phyloP scores from a whole-genome alignment of 2,113 vertebrate species.

The Poeciliopsis turrubarensis region DNA sequence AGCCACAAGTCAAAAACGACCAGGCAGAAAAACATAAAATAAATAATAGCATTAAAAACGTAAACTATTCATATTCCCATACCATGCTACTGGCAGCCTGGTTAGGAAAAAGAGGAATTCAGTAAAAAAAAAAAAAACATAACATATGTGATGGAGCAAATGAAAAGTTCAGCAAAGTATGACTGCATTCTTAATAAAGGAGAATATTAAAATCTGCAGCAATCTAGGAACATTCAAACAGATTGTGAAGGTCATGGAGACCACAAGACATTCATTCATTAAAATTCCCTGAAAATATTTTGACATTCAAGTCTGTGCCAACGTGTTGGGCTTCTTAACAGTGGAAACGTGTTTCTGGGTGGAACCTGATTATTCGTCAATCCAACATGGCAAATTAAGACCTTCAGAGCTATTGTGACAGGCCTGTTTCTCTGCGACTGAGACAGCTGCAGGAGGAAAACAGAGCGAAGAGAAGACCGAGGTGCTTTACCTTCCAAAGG shows the following conservation, averaged over 20 bases:
- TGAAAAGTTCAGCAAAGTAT: too few species aligned
- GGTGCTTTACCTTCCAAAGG: slow-evolving; percentile 96
- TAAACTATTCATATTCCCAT: too few species aligned
- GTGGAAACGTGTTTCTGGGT: not conserved
- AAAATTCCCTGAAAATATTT: not conserved
- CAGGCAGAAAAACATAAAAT: too few species aligned
- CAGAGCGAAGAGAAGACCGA: slow-evolving; percentile 51
- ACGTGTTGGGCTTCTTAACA: not conserved
- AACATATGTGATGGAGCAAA: too few species aligned
- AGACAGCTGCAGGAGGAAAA: slow-evolving; percentile 9
- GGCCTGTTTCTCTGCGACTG: not conserved
- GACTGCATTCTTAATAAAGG: not conserved
- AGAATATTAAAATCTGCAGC: not conserved
- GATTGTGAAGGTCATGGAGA: not conserved
- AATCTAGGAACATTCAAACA: not conserved
- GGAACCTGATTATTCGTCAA: not conserved
- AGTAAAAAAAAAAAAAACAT: too few species aligned
- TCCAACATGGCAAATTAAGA: not conserved
- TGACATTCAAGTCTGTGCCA: not conserved
- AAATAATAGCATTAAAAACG: too few species aligned
- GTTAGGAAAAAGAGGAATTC: too few species aligned
- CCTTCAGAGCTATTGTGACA: slow-evolving; percentile 37
- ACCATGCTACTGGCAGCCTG: too few species aligned
- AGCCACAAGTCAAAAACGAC: too few species aligned
- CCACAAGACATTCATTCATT: not conserved